Conservation (phyloP, 2,797 vertebrate genomes). For the Typhlichthys subterraneus region DNA sequence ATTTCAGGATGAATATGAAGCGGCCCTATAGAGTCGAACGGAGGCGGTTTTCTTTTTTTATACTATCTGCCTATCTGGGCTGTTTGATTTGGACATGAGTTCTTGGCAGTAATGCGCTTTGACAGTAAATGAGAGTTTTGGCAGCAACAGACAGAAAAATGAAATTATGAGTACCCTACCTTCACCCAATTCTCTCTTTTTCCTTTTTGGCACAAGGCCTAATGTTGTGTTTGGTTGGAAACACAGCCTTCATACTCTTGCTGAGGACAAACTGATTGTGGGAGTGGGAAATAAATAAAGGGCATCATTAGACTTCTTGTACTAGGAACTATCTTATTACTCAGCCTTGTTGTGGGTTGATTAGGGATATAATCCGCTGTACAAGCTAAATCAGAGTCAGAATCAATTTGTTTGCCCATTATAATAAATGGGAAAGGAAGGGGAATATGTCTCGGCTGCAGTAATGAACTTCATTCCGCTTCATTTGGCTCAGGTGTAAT, state of each 20-base stretch:
- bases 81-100: slow-evolving; percentile 66
- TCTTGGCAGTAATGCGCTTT: slow-evolving; percentile 59
- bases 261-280: slow-evolving; percentile 42
- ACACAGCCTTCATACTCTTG: slow-evolving; percentile 48
- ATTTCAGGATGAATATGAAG: slow-evolving; percentile 56
- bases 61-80: slow-evolving; percentile 45
- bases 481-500: no score
- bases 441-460: no score
- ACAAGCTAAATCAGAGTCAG: neutral
- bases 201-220: slow-evolving; percentile 39
- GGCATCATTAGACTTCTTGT: slow-evolving; percentile 8
- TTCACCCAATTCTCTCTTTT: neutral
- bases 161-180: slow-evolving; percentile 51
- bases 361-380: neutral
- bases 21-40: slow-evolving; percentile 40
- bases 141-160: slow-evolving; percentile 46
- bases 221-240: slow-evolving; percentile 57
- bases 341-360: neutral
- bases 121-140: slow-evolving; percentile 70
- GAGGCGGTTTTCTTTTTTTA: slow-evolving; percentile 33
- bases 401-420: neutral
- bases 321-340: neutral
- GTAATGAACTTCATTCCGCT: no score
- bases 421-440: no score
- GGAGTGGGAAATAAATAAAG: slow-evolving; percentile 8